Percentiles rank a stretch among this genome's conserved stretches.
Evolutionary conservation across 2,113 vertebrate species (phyloP).

Genomic region (Nerophis lumbriciformis): DNA sequence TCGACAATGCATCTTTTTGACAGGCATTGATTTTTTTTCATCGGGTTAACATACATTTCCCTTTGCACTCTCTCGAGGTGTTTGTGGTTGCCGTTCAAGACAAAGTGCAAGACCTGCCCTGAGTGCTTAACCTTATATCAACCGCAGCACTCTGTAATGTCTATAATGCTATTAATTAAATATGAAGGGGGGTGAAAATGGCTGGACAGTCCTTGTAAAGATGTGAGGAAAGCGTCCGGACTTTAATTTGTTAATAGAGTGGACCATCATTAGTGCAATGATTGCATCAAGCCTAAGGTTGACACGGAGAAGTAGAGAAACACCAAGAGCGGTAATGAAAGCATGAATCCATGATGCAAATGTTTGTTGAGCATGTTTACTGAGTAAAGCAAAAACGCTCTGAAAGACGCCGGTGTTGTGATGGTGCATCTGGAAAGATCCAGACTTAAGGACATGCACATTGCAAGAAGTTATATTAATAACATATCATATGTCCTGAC

Average conservation of each 20-base stretch:
- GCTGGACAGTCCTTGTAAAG: constrained; percentile 55
- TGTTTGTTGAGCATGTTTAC: constrained; percentile 12
- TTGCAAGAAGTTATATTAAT: no score
- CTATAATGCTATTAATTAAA: constrained; percentile 60
- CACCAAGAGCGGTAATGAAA: constrained; percentile 23
- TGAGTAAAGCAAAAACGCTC: neutral
- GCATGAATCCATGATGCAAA: constrained; percentile 38
- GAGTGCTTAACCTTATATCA: constrained; percentile 54
- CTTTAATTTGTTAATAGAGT: constrained; percentile 65
- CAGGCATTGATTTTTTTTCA: constrained; percentile 62
- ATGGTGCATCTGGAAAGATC: no score
- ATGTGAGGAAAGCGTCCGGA: constrained; percentile 38
- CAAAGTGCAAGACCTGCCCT: constrained; percentile 51
- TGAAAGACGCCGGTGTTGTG: neutral
- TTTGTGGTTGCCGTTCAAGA: constrained; percentile 61
- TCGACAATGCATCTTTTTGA: constrained; percentile 57
- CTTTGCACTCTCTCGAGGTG: constrained; percentile 56
- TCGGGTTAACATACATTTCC: constrained; percentile 54
- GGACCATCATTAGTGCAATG: constrained; percentile 54
- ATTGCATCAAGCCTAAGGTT: constrained; percentile 39
- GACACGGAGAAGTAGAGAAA: constrained; percentile 24
- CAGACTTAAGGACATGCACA: no score
- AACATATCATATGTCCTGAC: no score
- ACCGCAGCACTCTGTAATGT: constrained; percentile 49
- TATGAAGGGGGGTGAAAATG: constrained; percentile 43